A percentile compares a stretch with the other conserved stretches of the same genome.
phyloP scores from a whole-genome alignment of 1,140 invertebrate genomes.

The Magallana ariakensis region DNA sequence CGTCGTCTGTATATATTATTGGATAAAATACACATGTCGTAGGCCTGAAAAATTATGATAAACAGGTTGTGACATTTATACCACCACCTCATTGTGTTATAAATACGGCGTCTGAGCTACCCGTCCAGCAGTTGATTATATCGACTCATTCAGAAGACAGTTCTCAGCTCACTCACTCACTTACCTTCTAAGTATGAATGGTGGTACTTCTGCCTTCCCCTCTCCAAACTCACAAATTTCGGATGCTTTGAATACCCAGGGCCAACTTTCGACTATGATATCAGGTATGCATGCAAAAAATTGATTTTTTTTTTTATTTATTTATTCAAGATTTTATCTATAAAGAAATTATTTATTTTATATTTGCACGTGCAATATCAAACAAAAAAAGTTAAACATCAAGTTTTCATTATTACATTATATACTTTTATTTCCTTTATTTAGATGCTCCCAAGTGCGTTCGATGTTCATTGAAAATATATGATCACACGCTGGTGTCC shows the following conservation, averaged over 20 bases:
- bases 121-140: neutral
- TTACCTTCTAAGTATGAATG: neutral
- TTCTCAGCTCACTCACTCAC: neutral
- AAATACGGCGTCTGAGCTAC: neutral
- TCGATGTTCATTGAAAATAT: neutral
- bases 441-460: constrained; percentile 6
- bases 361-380: no score
- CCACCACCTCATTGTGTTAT: neutral
- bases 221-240: neutral
- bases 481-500: constrained; percentile 9
- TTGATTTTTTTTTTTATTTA: neutral
- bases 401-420: no score
- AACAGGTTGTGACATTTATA: constrained; percentile 10
- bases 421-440: neutral
- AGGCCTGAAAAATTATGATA: neutral
- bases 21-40: neutral
- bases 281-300: neutral
- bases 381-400: no score
- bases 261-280: neutral
- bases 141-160: neutral
- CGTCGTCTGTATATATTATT: neutral
- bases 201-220: neutral
- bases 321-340: neutral
- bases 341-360: no score
- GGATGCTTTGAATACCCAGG: neutral